A percentile compares a stretch with the other conserved stretches of the same genome.
Conservation (phyloP, 2,113 vertebrate genomes). For the Caretta caretta region DNA sequence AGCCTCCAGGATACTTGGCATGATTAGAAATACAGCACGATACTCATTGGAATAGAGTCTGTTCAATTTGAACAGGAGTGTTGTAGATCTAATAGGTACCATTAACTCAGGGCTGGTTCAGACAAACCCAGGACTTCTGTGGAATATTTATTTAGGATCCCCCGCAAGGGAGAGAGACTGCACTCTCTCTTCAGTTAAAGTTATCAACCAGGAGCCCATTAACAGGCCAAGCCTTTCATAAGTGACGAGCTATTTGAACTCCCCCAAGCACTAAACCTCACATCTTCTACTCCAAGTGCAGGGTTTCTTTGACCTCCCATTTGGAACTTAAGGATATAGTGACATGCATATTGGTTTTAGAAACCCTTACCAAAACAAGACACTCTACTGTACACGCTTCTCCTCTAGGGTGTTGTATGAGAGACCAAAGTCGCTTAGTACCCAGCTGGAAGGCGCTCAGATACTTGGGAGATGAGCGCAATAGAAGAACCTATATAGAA, state of each 20-base stretch:
- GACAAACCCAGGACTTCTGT: background rate
- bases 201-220: background rate
- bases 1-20: background rate
- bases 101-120: background rate
- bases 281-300: background rate
- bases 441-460: background rate
- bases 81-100: background rate
- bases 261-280: background rate
- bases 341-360: too few relatives aligned
- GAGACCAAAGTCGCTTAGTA: too few relatives aligned
- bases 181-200: background rate
- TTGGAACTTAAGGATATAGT: background rate
- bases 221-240: background rate
- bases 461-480: background rate
- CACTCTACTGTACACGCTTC: too few relatives aligned
- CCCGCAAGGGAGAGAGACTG: background rate
- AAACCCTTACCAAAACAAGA: too few relatives aligned
- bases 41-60: background rate
- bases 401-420: too few relatives aligned
- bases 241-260: background rate
- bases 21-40: background rate
- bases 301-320: background rate
- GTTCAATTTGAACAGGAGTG: background rate
- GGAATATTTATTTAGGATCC: background rate
- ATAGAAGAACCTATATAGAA: background rate